phyloP scores from a whole-genome alignment of 2,113 vertebrate species.

The Corvus cornix region DNA sequence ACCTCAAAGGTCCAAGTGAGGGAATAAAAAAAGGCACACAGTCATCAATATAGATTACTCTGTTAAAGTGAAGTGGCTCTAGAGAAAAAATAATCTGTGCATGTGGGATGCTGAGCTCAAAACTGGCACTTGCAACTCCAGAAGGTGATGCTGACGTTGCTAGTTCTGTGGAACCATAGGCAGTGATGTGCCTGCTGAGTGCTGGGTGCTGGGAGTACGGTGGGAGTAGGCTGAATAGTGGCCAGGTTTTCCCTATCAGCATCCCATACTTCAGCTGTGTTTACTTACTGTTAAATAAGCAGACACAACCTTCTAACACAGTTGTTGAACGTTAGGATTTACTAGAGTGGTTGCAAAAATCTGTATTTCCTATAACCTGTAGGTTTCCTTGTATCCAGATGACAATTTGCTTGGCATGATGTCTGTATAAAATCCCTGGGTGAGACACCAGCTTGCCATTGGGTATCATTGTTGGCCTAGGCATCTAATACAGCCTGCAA shows the following conservation, averaged over 20 bases:
- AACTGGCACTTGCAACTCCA: not conserved
- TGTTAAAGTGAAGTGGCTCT: not conserved
- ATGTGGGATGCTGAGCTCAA: not conserved
- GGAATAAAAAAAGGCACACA: not conserved
- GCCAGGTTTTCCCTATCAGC: not conserved
- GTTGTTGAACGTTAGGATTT: not conserved
- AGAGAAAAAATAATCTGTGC: not conserved
- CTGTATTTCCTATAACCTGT: not conserved
- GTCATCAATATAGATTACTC: not conserved
- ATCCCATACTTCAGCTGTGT: not conserved
- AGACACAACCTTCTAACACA: not conserved
- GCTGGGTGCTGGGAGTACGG: not conserved
- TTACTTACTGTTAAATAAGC: not conserved
- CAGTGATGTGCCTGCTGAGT: not conserved
- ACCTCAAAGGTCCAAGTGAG: not conserved
- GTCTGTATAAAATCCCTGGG: not conserved
- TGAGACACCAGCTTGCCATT: not conserved
- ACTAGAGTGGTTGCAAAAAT: not conserved
- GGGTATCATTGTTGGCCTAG: not conserved
- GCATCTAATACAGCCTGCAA: not conserved
- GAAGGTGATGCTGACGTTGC: not conserved
- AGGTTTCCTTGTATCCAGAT: not conserved
- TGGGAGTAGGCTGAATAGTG: not conserved
- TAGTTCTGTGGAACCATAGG: not conserved
- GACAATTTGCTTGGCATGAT: not conserved